These are phyloP conservation scores for Drosophila mauritiana DNA, from an alignment of 1,140 invertebrate genomes.

Conservation along the genomic window DNA sequence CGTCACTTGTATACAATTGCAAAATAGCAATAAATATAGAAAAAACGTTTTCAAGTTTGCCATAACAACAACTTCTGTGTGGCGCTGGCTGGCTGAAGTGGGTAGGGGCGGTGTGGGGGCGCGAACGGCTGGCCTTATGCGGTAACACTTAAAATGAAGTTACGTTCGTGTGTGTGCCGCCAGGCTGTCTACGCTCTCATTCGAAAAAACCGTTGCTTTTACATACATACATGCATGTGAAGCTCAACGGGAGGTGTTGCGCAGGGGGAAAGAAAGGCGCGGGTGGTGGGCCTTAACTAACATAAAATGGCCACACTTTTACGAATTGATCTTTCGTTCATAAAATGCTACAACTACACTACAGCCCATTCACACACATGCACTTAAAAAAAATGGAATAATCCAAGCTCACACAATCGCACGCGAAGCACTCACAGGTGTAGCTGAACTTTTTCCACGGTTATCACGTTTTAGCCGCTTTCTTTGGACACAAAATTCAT, in stretches of 20 bases:
- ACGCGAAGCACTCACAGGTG: background rate
- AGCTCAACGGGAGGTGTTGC: no score
- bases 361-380: conserved; percentile 50
- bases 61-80: conserved; percentile 56
- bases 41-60: conserved; percentile 32
- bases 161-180: conserved; percentile 42
- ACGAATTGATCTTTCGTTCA: conserved; percentile 54
- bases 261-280: background rate
- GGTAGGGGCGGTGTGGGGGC: conserved; percentile 11
- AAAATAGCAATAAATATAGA: conserved; percentile 49
- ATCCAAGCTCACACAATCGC: conserved; percentile 57
- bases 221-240: conserved; percentile 10
- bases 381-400: conserved; percentile 49
- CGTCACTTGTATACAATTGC: conserved; percentile 65
- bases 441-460: conserved; percentile 35
- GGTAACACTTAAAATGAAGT: conserved; percentile 72
- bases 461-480: conserved; percentile 41
- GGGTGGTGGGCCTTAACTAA: conserved; percentile 27
- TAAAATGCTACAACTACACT: conserved; percentile 57
- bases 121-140: conserved; percentile 51
- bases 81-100: no score
- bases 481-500: conserved; percentile 35
- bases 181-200: conserved; percentile 65
- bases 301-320: conserved; percentile 53
- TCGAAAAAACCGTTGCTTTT: conserved; percentile 61